Evolutionary conservation across 2,113 vertebrate genomes (phyloP).

Genomic region (Cephalophus harveyi): DNA sequence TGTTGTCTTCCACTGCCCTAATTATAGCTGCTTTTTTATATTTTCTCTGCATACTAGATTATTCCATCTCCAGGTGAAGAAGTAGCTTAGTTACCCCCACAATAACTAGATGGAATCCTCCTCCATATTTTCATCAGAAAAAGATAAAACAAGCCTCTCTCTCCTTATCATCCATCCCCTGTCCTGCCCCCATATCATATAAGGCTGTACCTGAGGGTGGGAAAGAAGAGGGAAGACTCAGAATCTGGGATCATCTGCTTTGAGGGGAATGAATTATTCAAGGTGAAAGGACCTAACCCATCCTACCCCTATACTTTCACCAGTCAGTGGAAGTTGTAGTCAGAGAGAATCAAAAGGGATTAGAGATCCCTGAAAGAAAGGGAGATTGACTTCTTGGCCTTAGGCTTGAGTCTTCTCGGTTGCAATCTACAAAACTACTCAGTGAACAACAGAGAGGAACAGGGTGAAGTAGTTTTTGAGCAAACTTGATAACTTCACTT

Average conservation of each 20-base stretch:
- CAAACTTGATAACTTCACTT: neutral
- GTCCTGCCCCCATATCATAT: accelerated
- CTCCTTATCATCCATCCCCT: neutral
- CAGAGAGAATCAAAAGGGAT: neutral
- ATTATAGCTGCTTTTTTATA: neutral
- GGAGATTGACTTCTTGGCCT: neutral
- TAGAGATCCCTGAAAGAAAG: neutral
- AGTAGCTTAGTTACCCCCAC: neutral
- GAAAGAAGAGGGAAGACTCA: neutral
- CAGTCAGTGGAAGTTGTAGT: neutral
- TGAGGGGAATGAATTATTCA: neutral
- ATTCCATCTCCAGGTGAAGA: neutral
- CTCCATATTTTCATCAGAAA: neutral
- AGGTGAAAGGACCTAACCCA: neutral
- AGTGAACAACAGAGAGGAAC: neutral
- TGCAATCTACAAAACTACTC: neutral
- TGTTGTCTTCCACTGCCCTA: neutral
- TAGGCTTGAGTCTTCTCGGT: neutral
- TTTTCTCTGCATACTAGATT: neutral
- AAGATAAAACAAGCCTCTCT: neutral
- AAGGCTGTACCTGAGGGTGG: neutral
- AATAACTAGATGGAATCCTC: neutral
- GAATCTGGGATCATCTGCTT: neutral
- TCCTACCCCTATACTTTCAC: neutral
- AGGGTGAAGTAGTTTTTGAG: neutral